Evolutionary conservation across 2,888 invertebrate species (phyloP), one percentile per base, ranked within the genome.

Genomic region (Cecidostiba fungosa): DNA sequence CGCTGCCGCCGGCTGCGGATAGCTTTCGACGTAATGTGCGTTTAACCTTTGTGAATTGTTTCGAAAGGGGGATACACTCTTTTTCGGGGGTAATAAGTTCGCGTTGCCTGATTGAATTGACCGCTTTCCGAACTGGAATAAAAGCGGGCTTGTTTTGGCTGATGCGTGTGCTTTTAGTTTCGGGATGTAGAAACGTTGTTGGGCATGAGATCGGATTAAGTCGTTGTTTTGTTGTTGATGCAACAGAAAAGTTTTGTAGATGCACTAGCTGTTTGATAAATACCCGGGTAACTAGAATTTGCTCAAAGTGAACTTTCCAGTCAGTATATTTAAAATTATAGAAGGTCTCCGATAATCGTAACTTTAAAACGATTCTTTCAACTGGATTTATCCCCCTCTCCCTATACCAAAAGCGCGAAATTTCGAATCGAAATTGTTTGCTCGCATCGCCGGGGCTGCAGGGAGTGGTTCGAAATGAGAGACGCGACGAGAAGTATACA

Each of bases 351-450:
- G n/a, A n/a, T n/a, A n/a, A n/a, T n/a, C n/a, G n/a, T n/a, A n/a
- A n/a, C n/a, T n/a, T n/a, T n/a, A n/a, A n/a, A n/a, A n/a, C n/a
- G n/a, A n/a, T n/a, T n/a, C n/a, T n/a, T n/a, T n/a, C n/a, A n/a
- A n/a, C n/a, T n/a, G n/a, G n/a, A n/a, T n/a, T n/a, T n/a, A n/a
- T n/a, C n/a, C n/a, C n/a, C n/a, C n/a, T 32, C 4, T 32, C 32
- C 4, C 1, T 29, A 16, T 29, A 59, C 6, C 29, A 16, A 19
- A 29, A n/a, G 79, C 78, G 79, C 76, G 36, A 85, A 85, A 85
- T 76, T 80, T 84, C 76, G 32, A 85, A 85, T 85, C 59, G 80
- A 80, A 74, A 85, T 80, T 77, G 76, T 80, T 85, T 80, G 62
- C 74, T 62, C 66, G 16, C 36, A 8, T 32, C 72, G 36, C 1